phyloP scores from a whole-genome alignment of 2,113 vertebrate genomes.

The Hippopotamus amphibius region DNA sequence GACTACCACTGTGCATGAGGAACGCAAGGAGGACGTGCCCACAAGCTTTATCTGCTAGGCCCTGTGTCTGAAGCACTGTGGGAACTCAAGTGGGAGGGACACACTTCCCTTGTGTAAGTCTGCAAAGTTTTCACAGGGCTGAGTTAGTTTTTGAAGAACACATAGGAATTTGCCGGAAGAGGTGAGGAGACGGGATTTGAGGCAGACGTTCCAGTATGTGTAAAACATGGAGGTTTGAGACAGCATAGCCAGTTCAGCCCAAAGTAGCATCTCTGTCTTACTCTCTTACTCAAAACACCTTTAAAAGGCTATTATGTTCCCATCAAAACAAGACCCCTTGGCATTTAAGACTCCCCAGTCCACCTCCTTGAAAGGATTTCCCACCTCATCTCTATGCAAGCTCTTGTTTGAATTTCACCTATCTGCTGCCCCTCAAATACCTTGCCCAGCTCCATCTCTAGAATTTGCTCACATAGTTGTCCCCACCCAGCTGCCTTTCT shows the following conservation, averaged over 20 bases:
- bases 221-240: background rate
- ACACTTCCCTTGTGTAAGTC: background rate
- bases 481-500: background rate
- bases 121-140: background rate
- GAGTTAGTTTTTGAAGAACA: background rate
- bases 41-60: background rate
- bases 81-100: background rate
- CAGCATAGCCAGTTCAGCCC: background rate
- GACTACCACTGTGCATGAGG: background rate
- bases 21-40: background rate
- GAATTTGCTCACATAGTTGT: background rate
- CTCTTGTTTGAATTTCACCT: slow-evolving; percentile 28
- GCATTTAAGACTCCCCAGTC: background rate
- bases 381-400: background rate
- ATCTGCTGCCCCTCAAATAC: background rate
- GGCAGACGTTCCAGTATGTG: background rate
- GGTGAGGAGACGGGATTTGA: background rate
- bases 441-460: background rate
- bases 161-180: background rate
- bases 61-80: background rate
- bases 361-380: slow-evolving; percentile 3
- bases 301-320: background rate
- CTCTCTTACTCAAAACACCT: background rate
- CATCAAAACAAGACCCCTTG: background rate
- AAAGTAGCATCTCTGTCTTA: background rate